These are phyloP conservation scores for Canis aureus DNA, from an alignment of 2,113 vertebrate species.

Conservation along the genomic window DNA sequence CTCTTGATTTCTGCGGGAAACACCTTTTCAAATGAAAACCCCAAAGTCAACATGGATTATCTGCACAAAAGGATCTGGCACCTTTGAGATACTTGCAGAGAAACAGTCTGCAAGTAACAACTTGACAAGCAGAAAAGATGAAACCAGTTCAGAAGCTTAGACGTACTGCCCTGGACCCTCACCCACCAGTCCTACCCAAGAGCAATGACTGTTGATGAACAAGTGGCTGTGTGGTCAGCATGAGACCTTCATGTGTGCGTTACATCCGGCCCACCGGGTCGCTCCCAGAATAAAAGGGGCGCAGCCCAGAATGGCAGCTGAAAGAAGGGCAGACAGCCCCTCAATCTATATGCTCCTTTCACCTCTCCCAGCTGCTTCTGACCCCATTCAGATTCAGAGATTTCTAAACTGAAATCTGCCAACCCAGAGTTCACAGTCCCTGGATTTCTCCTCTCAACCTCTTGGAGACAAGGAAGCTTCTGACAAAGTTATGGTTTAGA, in stretches of 20 bases:
- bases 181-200: too few relatives aligned
- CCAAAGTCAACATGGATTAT: rapidly evolving
- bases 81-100: neutral
- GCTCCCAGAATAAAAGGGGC: neutral
- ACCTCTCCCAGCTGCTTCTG: neutral
- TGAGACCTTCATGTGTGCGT: rapidly evolving
- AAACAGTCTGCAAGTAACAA: too few relatives aligned
- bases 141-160: too few relatives aligned
- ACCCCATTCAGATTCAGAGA: neutral
- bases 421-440: neutral
- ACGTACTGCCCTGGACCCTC: rapidly evolving
- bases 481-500: too few relatives aligned
- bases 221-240: rapidly evolving
- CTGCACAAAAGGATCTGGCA: neutral
- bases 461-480: neutral
- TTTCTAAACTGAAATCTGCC: neutral
- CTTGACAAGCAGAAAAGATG: neutral
- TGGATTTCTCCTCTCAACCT: neutral
- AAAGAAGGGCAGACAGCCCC: rapidly evolving
- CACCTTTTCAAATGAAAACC: neutral
- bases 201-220: neutral
- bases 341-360: too few relatives aligned
- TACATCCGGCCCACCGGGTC: neutral
- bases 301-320: neutral
- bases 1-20: neutral